These are phyloP conservation scores for Ctena decussata DNA, from an alignment of 2,888 invertebrate species.

Conservation along the genomic window DNA sequence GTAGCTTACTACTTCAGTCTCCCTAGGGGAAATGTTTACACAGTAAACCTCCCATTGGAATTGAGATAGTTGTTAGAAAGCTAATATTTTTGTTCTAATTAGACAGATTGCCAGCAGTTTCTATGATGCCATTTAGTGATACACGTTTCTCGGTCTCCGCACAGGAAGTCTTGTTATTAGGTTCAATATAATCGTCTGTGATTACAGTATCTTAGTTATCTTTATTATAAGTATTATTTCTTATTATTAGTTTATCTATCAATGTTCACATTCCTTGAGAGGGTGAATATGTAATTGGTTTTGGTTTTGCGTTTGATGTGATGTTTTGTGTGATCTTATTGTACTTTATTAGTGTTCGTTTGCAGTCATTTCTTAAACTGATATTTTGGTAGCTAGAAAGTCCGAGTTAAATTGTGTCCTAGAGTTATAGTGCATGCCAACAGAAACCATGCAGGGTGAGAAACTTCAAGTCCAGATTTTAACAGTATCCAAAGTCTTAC, in stretches of 20 bases:
- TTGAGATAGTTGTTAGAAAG: slow-evolving; percentile 46
- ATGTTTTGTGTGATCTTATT: background rate
- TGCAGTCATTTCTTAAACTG: background rate
- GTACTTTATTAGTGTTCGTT: background rate
- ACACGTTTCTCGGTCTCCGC: background rate
- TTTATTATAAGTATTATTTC: background rate
- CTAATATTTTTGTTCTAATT: slow-evolving; percentile 58
- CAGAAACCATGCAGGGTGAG: slow-evolving; percentile 73
- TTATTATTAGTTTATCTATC: background rate
- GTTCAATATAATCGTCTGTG: background rate
- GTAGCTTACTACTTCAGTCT: slow-evolving; percentile 41
- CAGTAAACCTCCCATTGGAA: slow-evolving; percentile 49
- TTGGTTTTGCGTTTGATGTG: background rate
- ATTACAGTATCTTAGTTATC: slow-evolving; percentile 10
- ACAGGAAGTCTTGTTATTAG: slow-evolving; percentile 12
- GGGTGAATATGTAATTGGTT: background rate
- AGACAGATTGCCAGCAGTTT: slow-evolving; percentile 22
- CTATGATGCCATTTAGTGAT: background rate
- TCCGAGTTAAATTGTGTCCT: background rate
- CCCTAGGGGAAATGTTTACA: slow-evolving; percentile 53
- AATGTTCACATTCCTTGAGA: slow-evolving; percentile 1
- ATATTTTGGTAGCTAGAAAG: background rate
- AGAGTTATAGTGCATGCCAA: slow-evolving; percentile 64
- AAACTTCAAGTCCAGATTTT: slow-evolving; percentile 58
- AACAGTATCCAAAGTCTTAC: background rate